Evolutionary conservation across 2,888 invertebrate species (phyloP), one percentile per base, ranked within the genome.

Genomic region (Vesta saturnalis): DNA sequence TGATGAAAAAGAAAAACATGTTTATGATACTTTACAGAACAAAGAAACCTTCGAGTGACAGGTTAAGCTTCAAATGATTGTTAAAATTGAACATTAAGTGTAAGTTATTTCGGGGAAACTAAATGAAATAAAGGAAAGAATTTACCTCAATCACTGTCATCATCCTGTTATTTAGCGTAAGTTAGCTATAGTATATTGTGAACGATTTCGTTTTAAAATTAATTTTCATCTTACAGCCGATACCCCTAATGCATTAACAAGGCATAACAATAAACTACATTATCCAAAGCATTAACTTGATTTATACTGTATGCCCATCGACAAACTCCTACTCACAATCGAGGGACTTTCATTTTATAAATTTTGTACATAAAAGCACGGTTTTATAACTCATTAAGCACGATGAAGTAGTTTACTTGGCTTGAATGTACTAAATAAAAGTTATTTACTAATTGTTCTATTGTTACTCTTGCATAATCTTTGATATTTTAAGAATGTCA

Each of bases 271-370:
- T 52, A 52, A 52, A 52, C 52, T 52, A 8, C 19, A 52, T 52
- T 52, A 52, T 52, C 52, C 52, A 21, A 52, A 52, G 52, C 52
- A 52, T 52, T 52, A 52, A 19, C 2, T 18, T 52, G 52, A 52
- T 52, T 52, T 52, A 52, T 21, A 6, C 52, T 52, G 18, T 52
- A 52, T 30, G 39, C 39, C 39, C 8, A 39, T 39, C 39, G 39
- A 39, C 39, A 39, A 39, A 12, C 39, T 39, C 39, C 8, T n/a
- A 39, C 39, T n/a, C 39, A 6, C 12, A 39, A 39, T n/a, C 12
- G 39, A 39, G n/a, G 39, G 39, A 39, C 39, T 39, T 39, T 39
- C n/a, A 39, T 39, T 39, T 39, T 39, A 39, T 39, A 39, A 39
- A 39, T 39, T 39, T 39, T 4, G 8, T 39, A 39, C 39, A 8